Conservation (phyloP, 2,797 vertebrate genomes). For the Syndactyla subalaris region DNA sequence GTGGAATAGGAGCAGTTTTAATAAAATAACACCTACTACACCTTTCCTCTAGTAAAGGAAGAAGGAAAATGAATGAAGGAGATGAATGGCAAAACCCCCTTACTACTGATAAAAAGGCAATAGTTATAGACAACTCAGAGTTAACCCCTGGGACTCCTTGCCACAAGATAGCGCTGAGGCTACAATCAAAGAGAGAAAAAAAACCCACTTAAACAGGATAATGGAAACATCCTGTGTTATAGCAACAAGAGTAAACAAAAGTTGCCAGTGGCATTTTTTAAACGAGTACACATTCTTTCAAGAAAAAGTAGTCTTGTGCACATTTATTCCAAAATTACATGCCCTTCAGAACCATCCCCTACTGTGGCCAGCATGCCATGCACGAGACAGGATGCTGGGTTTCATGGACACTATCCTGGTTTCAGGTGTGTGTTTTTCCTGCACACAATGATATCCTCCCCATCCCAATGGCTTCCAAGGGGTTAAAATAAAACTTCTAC, state of each 20-base stretch:
- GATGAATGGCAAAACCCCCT: neutral
- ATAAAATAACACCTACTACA: neutral
- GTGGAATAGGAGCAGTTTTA: neutral
- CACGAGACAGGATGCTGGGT: neutral
- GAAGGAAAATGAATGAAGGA: neutral
- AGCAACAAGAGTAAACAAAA: constrained; percentile 10
- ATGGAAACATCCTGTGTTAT: constrained; percentile 8
- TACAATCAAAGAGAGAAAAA: neutral
- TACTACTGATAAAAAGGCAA: neutral
- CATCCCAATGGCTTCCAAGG: constrained; percentile 69
- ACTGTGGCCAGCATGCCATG: neutral
- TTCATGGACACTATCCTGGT: neutral
- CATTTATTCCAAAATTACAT: neutral
- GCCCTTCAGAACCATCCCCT: neutral
- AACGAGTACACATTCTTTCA: neutral
- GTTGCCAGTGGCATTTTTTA: neutral
- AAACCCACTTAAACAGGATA: neutral
- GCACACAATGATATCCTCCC: neutral
- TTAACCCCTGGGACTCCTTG: neutral
- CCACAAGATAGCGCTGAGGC: neutral
- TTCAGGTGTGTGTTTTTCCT: neutral
- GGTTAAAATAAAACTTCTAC: constrained; percentile 78
- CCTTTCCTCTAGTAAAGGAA: neutral
- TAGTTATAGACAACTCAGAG: neutral
- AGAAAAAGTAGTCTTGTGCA: neutral